phyloP scores from a whole-genome alignment of 1,140 invertebrate species.

The Cherax quadricarinatus region DNA sequence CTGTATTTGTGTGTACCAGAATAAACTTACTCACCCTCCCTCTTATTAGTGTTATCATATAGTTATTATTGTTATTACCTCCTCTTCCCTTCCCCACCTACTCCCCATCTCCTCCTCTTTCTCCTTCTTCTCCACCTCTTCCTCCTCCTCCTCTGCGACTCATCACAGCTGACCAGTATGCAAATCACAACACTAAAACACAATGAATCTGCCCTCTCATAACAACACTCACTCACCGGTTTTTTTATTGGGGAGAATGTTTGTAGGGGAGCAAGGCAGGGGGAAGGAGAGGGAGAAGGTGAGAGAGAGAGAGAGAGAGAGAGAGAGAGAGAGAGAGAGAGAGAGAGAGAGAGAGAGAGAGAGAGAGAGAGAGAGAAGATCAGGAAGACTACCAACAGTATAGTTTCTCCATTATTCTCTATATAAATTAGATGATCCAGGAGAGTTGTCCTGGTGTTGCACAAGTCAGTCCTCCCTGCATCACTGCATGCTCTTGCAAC shows the following conservation, averaged over 20 bases:
- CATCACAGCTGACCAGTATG: background rate
- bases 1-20: background rate
- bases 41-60: no score
- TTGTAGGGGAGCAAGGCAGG: background rate
- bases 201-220: background rate
- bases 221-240: background rate
- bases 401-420: no score
- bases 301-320: background rate
- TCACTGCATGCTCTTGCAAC: no score
- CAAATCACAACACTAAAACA: background rate
- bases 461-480: no score
- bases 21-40: no score
- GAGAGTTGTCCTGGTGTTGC: no score
- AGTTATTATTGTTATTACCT: background rate
- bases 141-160: background rate
- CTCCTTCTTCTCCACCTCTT: background rate
- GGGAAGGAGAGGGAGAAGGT: background rate
- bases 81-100: background rate
- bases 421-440: no score
- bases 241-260: background rate
- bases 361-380: background rate
- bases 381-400: no score
- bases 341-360: background rate
- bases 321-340: background rate
- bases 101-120: constrained; percentile 26